Conservation (phyloP, 2,888 invertebrate genomes). For the Steinernema carpocapsae region DNA sequence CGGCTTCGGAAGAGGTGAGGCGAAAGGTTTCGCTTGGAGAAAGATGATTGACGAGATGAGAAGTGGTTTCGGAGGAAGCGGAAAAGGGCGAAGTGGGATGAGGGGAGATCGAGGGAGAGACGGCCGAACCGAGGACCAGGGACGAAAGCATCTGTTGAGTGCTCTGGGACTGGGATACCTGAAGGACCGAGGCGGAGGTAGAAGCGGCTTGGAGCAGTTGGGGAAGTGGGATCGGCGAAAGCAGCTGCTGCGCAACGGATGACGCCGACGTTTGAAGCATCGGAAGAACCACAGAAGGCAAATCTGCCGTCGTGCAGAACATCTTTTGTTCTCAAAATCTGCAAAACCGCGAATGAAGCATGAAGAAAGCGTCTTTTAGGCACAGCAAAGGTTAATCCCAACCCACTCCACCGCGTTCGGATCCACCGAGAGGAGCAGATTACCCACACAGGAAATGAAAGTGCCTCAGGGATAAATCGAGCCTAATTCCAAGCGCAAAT, state of each 20-base stretch:
- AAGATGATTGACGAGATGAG: background rate
- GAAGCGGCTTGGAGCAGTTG: constrained; percentile 4
- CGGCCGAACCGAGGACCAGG: background rate
- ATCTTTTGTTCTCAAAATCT: background rate
- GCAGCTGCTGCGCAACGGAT: background rate
- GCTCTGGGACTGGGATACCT: background rate
- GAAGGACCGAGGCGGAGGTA: background rate
- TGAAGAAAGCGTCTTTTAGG: background rate
- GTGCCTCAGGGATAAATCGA: background rate
- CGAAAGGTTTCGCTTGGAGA: background rate
- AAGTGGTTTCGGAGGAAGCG: background rate
- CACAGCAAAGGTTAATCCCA: background rate
- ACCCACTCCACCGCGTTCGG: background rate
- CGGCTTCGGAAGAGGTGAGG: background rate
- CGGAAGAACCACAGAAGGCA: background rate
- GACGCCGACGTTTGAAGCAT: background rate
- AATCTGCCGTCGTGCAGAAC: constrained; percentile 9
- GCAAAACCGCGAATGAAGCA: background rate
- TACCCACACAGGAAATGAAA: constrained; percentile 8
- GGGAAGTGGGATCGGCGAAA: background rate
- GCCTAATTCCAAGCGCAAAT: background rate
- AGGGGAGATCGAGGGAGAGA: constrained; percentile 5
- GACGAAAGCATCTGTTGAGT: constrained; percentile 11
- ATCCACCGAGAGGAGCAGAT: background rate
- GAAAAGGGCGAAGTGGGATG: background rate